Base-by-base conservation (phyloP, 2,888 invertebrate genomes). In the Drosophila pullipes region DNA sequence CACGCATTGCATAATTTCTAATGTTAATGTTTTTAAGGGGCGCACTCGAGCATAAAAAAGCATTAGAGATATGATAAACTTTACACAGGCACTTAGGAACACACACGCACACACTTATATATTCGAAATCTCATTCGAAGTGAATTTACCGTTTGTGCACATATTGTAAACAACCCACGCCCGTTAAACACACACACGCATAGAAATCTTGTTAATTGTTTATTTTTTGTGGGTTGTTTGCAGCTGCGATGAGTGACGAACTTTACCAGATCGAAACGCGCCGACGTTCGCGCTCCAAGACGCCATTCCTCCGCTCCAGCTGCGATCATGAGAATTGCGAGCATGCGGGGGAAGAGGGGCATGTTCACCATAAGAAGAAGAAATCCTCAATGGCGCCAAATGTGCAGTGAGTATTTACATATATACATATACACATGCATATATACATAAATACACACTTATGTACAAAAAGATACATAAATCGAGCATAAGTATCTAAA, bases 251-350 rank as follows among this genome's bases (percentile, higher is more conserved):
- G 93, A 92, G 89, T 75, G 92, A 91, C 37, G 82, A 87, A 55
- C 61, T 58, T 18, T 91, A 91, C 75, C 89, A 89, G 67, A 93
- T 94, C 83, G 95, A 95, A 93, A 94, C 96, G 92, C 94, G 96
- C 93, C 95, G 95, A 93, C 95, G 96, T 94, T 96, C 96, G 85
- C 95, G 96, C 83, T 96, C 96, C 44, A 95, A 95, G 91, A 96
- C 96, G 87, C 96, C 96, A 77, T 95, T 95, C 91, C 92, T 95
- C 82, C 94, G 94, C 78, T 95, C 95, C 66, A 94, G 93, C 85
- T 94, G 95, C 86, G 95, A 95, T 91, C 94, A 93, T 79, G 95
- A 95, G 91, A 94, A 93, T 79, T 95, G 95, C 90, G 91, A 93
- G 31, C 94, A 94, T 76, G 92, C 92, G 53, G 95, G 94, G 37